Conservation (phyloP, 2,797 vertebrate species). For the Rhynchotus rufescens region DNA sequence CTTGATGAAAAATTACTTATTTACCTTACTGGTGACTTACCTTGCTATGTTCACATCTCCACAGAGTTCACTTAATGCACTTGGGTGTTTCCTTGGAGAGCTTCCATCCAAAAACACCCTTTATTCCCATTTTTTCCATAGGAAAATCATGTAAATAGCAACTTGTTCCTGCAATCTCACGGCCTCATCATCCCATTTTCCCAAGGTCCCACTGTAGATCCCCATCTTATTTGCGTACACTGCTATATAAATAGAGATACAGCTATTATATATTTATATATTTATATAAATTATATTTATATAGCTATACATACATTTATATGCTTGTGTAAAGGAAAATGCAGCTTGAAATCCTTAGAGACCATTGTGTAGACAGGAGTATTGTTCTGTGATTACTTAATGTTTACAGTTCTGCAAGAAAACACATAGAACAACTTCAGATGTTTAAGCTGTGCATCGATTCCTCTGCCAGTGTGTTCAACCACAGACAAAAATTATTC, state of each 20-base stretch:
- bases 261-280: neutral
- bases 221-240: neutral
- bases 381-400: neutral
- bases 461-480: neutral
- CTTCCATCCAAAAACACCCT: neutral
- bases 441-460: neutral
- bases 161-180: neutral
- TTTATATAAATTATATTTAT: neutral
- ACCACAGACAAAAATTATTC: neutral
- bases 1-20: neutral
- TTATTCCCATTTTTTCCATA: neutral
- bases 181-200: neutral
- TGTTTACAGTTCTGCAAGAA: neutral
- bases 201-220: neutral
- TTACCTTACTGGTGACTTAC: neutral
- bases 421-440: neutral
- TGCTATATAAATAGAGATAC: neutral
- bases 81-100: neutral
- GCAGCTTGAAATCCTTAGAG: neutral
- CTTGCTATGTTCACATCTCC: neutral
- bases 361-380: neutral
- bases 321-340: neutral
- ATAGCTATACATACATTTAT: too few relatives aligned
- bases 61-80: rapidly evolving
- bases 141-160: neutral